Evolutionary conservation across 2,888 invertebrate genomes (phyloP), one percentile per base, ranked within the genome.

Genomic region (Celastrina argiolus): DNA sequence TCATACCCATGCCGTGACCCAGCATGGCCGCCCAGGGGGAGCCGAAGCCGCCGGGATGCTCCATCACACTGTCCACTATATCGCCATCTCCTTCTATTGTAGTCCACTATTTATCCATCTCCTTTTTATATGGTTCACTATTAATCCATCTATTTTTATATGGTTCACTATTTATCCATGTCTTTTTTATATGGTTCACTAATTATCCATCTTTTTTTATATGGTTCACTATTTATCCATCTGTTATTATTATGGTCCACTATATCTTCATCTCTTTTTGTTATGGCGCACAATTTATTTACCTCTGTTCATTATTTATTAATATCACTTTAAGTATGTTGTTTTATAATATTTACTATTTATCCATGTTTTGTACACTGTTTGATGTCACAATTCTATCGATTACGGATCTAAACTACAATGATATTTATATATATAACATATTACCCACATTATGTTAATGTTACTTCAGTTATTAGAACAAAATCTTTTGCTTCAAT

Each of bases 11-110:
- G 74, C 92, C 91, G 84, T 94, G 93, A 81, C 94, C 93, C 83
- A 94, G 88, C 92, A 95, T 92, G 80, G 94, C 95, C 77, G 95
- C 95, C 95, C 95, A 95, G 77, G 95, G 95, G 84, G 95, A 95
- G 79, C 95, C 93, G 80, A 94, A 94, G 72, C 94, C 95, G 80
- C 95, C 94, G 75, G 95, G 95, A 87, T 96, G 96, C 93, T 96
- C 96, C 95, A 96, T 93, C 78, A 71, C 64, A 67, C 65, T 63
- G n/a, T n/a, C n/a, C n/a, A n/a, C 59, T 67, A 68, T 61, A 56
- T 74, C 74, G 69, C 72, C 68, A 70, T 69, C 68, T 64, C 71
- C 63, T 67, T 64, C 64, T 63, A 56, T 63, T 66, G 7, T 7
- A 6, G 68, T 34, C 67, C 68, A 69, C 66, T 67, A 63, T 64